Evolutionary conservation across 2,113 vertebrate genomes (phyloP).

Genomic region (Sminthopsis crassicaudata): DNA sequence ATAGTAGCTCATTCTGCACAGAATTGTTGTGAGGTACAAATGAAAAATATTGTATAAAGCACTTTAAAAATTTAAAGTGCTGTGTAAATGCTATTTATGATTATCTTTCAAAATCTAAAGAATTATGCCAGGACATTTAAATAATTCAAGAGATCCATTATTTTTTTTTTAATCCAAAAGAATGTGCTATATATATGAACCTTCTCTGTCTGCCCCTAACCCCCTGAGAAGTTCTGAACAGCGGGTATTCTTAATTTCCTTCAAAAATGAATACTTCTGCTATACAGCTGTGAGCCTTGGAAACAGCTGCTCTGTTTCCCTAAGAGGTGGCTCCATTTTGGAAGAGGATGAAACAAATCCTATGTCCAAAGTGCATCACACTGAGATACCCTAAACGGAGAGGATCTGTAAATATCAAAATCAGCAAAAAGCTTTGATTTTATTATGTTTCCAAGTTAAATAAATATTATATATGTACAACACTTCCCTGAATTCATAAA

Average conservation of each 20-base stretch:
- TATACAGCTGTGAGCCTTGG: constrained; percentile 34
- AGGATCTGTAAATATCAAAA: constrained; percentile 53
- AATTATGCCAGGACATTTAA: neutral
- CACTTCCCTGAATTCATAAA: neutral
- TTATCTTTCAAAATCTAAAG: no score
- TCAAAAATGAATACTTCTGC: constrained; percentile 42
- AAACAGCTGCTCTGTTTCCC: constrained; percentile 42
- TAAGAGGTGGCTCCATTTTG: constrained; percentile 60
- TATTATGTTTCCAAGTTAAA: constrained; percentile 1
- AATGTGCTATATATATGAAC: neutral
- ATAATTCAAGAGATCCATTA: constrained; percentile 7
- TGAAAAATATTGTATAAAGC: neutral
- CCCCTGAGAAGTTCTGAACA: constrained; percentile 22
- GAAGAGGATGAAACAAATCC: constrained; percentile 61
- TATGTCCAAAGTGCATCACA: constrained; percentile 50
- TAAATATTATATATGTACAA: constrained; percentile 36
- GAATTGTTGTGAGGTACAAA: neutral
- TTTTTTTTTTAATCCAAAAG: neutral
- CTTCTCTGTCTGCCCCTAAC: constrained; percentile 2
- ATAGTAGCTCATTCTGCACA: neutral
- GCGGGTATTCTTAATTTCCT: constrained; percentile 50
- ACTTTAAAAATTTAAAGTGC: neutral
- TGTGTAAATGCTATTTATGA: neutral
- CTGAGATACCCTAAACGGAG: constrained; percentile 10
- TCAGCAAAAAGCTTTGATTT: constrained; percentile 32